Conservation (phyloP, 2,888 invertebrate species). For the Lasioglossum vierecki region DNA sequence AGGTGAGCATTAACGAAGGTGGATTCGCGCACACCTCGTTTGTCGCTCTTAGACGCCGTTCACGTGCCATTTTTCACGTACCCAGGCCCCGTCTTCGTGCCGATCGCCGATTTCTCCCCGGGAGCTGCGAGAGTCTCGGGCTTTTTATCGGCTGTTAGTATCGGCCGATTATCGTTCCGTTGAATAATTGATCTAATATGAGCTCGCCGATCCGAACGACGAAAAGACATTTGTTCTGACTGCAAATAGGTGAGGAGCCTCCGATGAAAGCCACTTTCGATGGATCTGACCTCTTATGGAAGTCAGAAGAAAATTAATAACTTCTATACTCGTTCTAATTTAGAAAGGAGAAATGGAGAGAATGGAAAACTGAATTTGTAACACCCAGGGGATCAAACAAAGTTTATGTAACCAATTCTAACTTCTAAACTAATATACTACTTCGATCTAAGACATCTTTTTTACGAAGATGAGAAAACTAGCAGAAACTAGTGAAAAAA, state of each 20-base stretch:
- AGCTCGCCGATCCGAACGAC: neutral
- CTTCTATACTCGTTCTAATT: too few relatives aligned
- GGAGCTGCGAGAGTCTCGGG: slow-evolving; percentile 51
- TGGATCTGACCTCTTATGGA: neutral
- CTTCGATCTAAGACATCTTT: too few relatives aligned
- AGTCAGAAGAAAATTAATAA: too few relatives aligned
- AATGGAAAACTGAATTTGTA: too few relatives aligned
- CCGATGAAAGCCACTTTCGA: slow-evolving; percentile 43
- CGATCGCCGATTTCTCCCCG: slow-evolving; percentile 67
- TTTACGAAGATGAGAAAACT: too few relatives aligned
- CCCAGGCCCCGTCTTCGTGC: slow-evolving; percentile 48
- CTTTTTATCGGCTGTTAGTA: slow-evolving; percentile 32
- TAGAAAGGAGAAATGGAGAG: too few relatives aligned
- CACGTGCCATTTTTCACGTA: slow-evolving; percentile 72
- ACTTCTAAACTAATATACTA: too few relatives aligned
- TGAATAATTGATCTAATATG: slow-evolving; percentile 56
- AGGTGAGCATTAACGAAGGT: slow-evolving; percentile 72
- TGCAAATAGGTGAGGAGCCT: slow-evolving; percentile 36
- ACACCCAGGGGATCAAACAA: too few relatives aligned
- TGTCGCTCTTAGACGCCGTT: slow-evolving; percentile 47
- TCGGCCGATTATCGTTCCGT: slow-evolving; percentile 24
- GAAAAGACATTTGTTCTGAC: slow-evolving; percentile 45
- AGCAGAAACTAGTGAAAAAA: too few relatives aligned
- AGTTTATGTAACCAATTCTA: too few relatives aligned
- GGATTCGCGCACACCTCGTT: slow-evolving; percentile 62